Base-by-base conservation (phyloP, 2,113 vertebrate genomes). In the Gambusia affinis region DNA sequence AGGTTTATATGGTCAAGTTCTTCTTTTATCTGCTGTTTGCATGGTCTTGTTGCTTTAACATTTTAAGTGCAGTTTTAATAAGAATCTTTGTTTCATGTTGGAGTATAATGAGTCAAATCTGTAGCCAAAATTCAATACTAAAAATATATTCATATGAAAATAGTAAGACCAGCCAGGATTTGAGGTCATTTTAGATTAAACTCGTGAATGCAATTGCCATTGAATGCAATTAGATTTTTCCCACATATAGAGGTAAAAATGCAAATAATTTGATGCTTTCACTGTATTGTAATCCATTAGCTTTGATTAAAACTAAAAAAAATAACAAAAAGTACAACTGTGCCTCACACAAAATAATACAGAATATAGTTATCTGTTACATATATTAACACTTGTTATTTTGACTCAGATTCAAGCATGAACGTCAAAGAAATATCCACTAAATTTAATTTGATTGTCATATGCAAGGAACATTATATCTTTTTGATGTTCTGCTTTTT, bases 181-280 rank as follows among this genome's bases (percentile, higher is more conserved):
- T 57, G n/a, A 19, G n/a, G n/a, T n/a, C 10, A 57, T n/a, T 10
- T 57, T n/a, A n/a, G 22, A 24, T 65, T 65, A 4, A 44, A 27
- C 10, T 42, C 24, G 28, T 19, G 17, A 44, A 15, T 2, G 39
- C 27, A 33, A 62, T 71, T n/a, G 61, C 27, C 39, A 62, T 71
- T n/a, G 61, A 76, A 54, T 80, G 5, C 0, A 0, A 8, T 78
- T 76, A 77, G 7, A 57, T 57, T 57, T 57, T 57, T 10, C 24
- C 7, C 7, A 10, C 24, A 57, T 57, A 57, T 57, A 8, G 8
- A 10, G 1, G 24, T n/a, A 47, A 47, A 47, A 19, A 19, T 47
- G 19, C 44, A 15, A 37, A 57, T 57, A 6, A 8, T 54, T 54
- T 54, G 51, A 54, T 24, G 19, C 2, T n/a, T 24, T 57, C 22